Base-by-base conservation (phyloP, 1,140 invertebrate genomes). In the Pseudomyrmex pallidus region DNA sequence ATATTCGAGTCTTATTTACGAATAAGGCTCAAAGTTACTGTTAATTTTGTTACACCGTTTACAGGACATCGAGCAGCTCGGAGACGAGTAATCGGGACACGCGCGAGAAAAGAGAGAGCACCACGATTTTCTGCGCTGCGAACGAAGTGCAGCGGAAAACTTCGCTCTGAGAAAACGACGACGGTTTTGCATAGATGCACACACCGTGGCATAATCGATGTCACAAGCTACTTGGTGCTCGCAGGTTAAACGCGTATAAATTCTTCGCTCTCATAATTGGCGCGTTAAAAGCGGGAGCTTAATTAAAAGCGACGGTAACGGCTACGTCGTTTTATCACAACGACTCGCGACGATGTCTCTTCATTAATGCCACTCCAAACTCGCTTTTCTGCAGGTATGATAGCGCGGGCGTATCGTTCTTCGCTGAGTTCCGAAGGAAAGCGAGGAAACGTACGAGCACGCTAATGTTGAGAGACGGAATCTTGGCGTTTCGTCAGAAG, bases 301-400 rank as follows among this genome's bases (percentile, higher is more conserved):
- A 82, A 61, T 87, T 70, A 70, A 73, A 86, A 74, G 48, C 74
- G 70, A 67, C 62, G 50, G 35, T 52, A 86, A 83, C 63, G 63
- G 54, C 10, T 50, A 35, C 59, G 35, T 50, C 80, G 67, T 66
- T 87, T 83, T 76, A 86, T 87, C 62, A 59, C 50, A 46, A 66
- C 80, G 52, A 17, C 52, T 77, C 22, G 59, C 85, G 54, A 62
- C 78, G 77, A 77, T 77, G 67, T 85, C 82, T 64, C 86, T 87
- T 86, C 80, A 86, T 87, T 86, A 87, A 87, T 72, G 73, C 82
- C 86, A 84, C 52, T 56, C 66, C 66, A 70, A 84, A 67, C 84
- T 74, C 61, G 64, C 66, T 48, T 70, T 25, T 50, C 67, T 72
- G 57, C 84, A 74, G 77, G 57, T 85, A 82, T 64, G 62, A 82